These are phyloP conservation scores for Limonius californicus DNA, from an alignment of 1,140 invertebrate species.

Conservation along the genomic window DNA sequence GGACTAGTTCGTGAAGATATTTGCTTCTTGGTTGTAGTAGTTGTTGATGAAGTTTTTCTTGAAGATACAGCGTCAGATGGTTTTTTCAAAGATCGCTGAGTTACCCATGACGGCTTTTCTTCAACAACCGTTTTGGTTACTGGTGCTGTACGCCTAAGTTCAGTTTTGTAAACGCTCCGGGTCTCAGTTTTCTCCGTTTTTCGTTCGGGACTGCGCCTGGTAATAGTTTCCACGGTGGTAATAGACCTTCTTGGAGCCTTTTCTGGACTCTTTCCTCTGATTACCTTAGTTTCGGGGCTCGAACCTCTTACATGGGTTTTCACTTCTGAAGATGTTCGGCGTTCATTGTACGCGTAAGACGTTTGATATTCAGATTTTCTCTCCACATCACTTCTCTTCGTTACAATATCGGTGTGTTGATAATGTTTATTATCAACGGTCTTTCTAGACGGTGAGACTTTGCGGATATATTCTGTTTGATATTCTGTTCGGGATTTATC, in stretches of 20 bases:
- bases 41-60: constrained; percentile 11
- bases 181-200: constrained; percentile 2
- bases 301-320: constrained; percentile 19
- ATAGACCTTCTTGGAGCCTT: not conserved
- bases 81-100: constrained; percentile 40
- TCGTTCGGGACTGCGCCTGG: constrained; percentile 18
- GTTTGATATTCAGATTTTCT: constrained; percentile 28
- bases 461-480: no score
- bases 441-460: not conserved
- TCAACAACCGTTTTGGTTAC: constrained; percentile 30
- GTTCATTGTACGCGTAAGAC: constrained; percentile 29
- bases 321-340: constrained; percentile 27
- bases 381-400: not conserved
- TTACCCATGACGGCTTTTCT: constrained; percentile 42
- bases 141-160: constrained; percentile 33
- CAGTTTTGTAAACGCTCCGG: constrained; percentile 20
- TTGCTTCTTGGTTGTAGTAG: constrained; percentile 23
- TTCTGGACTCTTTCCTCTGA: not conserved
- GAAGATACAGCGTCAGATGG: constrained; percentile 22
- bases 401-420: constrained; percentile 16
- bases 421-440: no score
- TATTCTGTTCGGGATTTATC: no score
- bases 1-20: constrained; percentile 26
- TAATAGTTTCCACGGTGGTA: constrained; percentile 8
- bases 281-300: constrained; percentile 6